Conservation (phyloP, 2,113 vertebrate genomes). For the Bos indicus region DNA sequence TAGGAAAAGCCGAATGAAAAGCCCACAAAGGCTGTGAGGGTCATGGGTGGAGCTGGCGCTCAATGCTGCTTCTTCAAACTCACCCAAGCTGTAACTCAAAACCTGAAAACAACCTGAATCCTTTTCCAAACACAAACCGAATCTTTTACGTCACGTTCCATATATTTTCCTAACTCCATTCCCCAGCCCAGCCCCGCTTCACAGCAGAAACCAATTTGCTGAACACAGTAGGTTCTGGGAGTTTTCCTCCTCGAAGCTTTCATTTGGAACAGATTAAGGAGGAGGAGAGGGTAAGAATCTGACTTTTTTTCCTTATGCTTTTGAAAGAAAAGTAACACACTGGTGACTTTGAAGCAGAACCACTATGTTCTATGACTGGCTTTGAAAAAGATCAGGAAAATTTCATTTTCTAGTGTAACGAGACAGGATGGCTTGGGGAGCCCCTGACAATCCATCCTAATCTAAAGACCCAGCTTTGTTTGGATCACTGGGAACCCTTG, state of each 20-base stretch:
- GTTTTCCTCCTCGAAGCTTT: slow-evolving; percentile 67
- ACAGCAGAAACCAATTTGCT: slow-evolving; percentile 76
- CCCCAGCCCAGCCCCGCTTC: neutral
- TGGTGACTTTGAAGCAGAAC: slow-evolving; percentile 67
- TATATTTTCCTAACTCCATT: slow-evolving; percentile 56
- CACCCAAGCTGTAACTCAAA: slow-evolving; percentile 58
- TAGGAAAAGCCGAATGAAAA: slow-evolving; percentile 60
- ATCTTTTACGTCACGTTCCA: slow-evolving; percentile 59
- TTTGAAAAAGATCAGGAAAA: slow-evolving; percentile 8
- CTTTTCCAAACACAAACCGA: slow-evolving; percentile 51
- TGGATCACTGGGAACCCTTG: neutral
- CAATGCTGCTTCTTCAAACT: slow-evolving; percentile 55
- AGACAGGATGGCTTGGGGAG: neutral
- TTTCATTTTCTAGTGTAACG: neutral
- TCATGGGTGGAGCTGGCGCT: slow-evolving; percentile 41
- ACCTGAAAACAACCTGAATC: slow-evolving; percentile 64
- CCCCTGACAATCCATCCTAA: neutral
- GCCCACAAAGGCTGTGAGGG: slow-evolving; percentile 22
- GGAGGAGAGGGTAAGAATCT: neutral
- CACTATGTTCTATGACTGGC: slow-evolving; percentile 26
- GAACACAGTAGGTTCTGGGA: slow-evolving; percentile 68
- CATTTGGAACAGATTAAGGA: slow-evolving; percentile 82
- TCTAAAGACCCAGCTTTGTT: neutral
- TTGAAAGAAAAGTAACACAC: slow-evolving; percentile 70
- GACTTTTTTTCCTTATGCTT: neutral